Percentiles rank a stretch among this genome's conserved stretches.
Evolutionary conservation across 1,140 invertebrate species (phyloP).

Genomic region (Leguminivora glycinivorella): DNA sequence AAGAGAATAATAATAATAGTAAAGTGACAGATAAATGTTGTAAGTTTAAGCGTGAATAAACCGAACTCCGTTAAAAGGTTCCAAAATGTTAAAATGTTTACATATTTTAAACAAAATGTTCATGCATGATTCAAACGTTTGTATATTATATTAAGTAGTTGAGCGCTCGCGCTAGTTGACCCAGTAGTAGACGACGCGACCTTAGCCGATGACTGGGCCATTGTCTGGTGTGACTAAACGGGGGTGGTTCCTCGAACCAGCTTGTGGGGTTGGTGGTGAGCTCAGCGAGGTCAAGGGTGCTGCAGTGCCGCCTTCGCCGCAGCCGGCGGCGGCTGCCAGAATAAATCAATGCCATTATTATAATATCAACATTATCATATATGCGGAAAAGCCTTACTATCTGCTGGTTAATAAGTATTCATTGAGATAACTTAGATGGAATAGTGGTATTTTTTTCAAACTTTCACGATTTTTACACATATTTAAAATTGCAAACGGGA

Average conservation of each 20-base stretch:
- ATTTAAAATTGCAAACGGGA: too few species aligned
- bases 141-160: background rate
- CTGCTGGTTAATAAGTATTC: background rate
- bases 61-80: too few species aligned
- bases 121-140: background rate
- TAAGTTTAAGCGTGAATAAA: too few species aligned
- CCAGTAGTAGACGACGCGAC: background rate
- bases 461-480: too few species aligned
- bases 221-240: slow-evolving; percentile 68
- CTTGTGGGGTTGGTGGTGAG: slow-evolving; percentile 42
- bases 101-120: background rate
- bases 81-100: too few species aligned
- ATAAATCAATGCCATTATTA: background rate
- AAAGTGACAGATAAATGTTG: too few species aligned
- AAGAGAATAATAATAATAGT: too few species aligned
- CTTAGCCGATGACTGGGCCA: slow-evolving; percentile 58
- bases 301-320: slow-evolving; percentile 35
- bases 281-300: slow-evolving; percentile 49
- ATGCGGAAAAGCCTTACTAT: background rate
- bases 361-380: slow-evolving; percentile 10
- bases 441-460: too few species aligned
- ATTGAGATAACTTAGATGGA: background rate
- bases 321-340: background rate
- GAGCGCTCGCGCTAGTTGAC: slow-evolving; percentile 7
- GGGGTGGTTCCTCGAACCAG: slow-evolving; percentile 53